Evolutionary conservation across 2,113 vertebrate genomes (phyloP).

Genomic region (Rhizomys pruinosus): DNA sequence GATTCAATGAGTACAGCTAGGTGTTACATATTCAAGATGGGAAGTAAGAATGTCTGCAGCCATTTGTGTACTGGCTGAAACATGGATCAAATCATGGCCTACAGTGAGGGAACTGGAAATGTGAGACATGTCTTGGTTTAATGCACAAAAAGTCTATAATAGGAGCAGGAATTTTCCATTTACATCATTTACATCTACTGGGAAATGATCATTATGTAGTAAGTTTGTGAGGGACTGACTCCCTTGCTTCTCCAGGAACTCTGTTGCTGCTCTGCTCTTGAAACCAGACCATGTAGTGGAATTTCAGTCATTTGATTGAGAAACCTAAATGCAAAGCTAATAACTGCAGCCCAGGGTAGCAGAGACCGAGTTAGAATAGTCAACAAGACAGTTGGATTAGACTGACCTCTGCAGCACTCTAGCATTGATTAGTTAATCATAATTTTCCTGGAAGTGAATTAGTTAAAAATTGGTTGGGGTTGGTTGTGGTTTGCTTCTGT

Average conservation of each 20-base stretch:
- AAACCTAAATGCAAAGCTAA: not conserved
- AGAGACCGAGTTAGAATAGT: too few relatives aligned
- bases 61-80: not conserved
- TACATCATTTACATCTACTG: too few relatives aligned
- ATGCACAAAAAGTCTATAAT: too few relatives aligned
- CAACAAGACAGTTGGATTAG: too few relatives aligned
- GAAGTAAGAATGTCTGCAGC: not conserved
- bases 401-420: rapidly evolving
- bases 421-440: not conserved
- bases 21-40: not conserved
- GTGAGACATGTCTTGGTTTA: not conserved
- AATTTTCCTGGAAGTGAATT: not conserved
- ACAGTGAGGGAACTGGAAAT: not conserved
- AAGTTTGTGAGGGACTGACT: not conserved
- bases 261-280: not conserved
- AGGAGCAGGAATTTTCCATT: not conserved
- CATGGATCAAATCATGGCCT: not conserved
- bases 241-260: not conserved
- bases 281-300: not conserved
- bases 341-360: not conserved
- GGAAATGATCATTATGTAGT: too few relatives aligned
- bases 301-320: not conserved
- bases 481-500: not conserved
- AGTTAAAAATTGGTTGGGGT: not conserved
- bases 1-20: not conserved